Evolutionary conservation across 2,113 vertebrate species (phyloP).

Genomic region (Axis porcinus): DNA sequence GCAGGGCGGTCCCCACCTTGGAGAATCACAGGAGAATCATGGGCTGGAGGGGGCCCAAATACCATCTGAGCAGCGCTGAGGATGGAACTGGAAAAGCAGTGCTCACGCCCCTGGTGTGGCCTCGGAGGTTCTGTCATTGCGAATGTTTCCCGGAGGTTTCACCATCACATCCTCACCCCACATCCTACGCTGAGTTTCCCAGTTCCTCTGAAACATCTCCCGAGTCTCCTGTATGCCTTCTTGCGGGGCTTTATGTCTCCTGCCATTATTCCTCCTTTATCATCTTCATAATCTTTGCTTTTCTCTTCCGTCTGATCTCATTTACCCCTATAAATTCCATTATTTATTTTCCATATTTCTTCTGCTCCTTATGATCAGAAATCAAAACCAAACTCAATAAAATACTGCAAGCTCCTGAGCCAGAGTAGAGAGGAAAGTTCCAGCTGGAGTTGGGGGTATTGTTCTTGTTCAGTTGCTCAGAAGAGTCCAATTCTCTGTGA

Average conservation of each 20-base stretch:
- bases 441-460: neutral
- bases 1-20: neutral
- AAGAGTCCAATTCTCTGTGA: rapidly evolving
- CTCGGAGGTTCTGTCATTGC: neutral
- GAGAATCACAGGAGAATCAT: neutral
- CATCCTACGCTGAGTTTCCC: neutral
- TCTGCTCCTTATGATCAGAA: neutral
- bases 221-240: neutral
- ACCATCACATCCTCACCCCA: neutral
- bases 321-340: neutral
- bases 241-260: neutral
- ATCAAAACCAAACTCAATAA: neutral
- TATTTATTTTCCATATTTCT: neutral
- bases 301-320: neutral
- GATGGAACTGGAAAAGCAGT: neutral
- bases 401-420: neutral
- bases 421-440: neutral
- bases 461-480: neutral
- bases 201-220: neutral
- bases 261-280: neutral
- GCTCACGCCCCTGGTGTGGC: rapidly evolving
- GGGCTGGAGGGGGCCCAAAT: neutral
- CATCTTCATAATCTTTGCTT: neutral
- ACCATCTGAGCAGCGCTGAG: rapidly evolving
- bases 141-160: neutral